These are phyloP conservation scores for Ophiothrix spiculata DNA, from an alignment of 35 echinoderm and acorn worm genomes.

Conservation along the genomic window DNA sequence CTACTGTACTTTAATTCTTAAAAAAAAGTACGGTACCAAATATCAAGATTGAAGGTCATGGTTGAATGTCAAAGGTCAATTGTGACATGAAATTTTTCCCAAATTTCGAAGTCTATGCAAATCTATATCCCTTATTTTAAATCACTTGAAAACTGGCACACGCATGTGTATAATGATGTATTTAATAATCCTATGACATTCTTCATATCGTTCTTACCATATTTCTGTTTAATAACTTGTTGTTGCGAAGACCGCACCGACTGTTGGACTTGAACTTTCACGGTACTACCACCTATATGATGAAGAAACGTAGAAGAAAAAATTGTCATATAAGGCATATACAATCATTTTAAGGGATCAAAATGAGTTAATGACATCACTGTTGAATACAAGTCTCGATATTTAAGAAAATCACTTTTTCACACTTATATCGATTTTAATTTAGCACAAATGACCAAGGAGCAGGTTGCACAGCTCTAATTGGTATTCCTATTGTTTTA, in stretches of 20 bases:
- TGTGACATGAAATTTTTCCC: background rate
- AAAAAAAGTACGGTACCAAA: background rate
- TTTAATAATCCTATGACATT: background rate
- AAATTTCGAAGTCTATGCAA: background rate
- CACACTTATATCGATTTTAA: background rate
- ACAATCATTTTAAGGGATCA: background rate
- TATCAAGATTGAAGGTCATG: background rate
- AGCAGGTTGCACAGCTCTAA: no score
- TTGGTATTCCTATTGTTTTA: no score
- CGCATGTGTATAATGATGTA: background rate
- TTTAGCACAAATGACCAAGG: background rate
- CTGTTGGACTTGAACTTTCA: background rate
- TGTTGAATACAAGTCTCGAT: background rate
- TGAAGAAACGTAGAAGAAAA: background rate
- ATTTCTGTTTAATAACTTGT: background rate
- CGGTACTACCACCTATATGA: background rate
- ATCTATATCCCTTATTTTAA: background rate
- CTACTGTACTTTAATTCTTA: no score
- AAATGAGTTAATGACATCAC: background rate
- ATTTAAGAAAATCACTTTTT: background rate
- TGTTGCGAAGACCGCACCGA: no score
- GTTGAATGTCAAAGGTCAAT: background rate
- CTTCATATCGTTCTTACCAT: background rate
- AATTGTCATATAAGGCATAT: background rate
- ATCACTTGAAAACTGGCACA: background rate